Conservation (phyloP, 2,113 vertebrate genomes). For the Tonatia bakeri region DNA sequence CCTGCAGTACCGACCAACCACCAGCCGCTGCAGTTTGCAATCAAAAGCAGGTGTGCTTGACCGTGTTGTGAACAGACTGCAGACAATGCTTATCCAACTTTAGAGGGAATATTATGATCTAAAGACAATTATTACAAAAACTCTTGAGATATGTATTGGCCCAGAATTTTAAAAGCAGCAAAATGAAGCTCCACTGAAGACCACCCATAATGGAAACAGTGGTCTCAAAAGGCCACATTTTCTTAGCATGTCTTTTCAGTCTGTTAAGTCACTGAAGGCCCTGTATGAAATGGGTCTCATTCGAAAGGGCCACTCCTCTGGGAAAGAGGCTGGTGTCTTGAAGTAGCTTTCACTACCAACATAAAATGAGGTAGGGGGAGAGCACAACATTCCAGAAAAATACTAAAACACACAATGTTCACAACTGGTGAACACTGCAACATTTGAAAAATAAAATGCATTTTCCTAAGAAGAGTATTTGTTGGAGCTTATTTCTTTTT, state of each 20-base stretch:
- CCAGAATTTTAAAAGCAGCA: not conserved
- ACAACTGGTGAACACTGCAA: not conserved
- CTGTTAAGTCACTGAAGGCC: not conserved
- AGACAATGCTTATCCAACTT: not conserved
- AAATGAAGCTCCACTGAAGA: not conserved
- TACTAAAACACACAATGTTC: not conserved
- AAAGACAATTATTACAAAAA: not conserved
- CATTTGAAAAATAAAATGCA: constrained; percentile 1
- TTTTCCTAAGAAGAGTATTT: not conserved
- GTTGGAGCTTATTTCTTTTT: not conserved
- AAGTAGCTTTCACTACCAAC: not conserved
- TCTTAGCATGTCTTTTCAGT: not conserved
- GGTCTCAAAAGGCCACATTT: not conserved
- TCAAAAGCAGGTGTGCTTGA: not conserved
- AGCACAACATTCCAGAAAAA: not conserved
- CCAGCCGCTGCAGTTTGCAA: not conserved
- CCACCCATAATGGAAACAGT: not conserved
- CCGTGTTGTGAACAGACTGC: not conserved
- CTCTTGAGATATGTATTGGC: not conserved
- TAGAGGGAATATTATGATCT: not conserved
- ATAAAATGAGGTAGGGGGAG: not conserved
- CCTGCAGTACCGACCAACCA: not conserved
- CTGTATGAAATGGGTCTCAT: not conserved
- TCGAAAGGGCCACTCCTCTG: not conserved
- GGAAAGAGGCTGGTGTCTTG: not conserved